A percentile compares a stretch with the other conserved stretches of the same genome.
These are phyloP conservation scores for Percopsis transmontana DNA, from an alignment of 2,113 vertebrate species.

Conservation along the genomic window DNA sequence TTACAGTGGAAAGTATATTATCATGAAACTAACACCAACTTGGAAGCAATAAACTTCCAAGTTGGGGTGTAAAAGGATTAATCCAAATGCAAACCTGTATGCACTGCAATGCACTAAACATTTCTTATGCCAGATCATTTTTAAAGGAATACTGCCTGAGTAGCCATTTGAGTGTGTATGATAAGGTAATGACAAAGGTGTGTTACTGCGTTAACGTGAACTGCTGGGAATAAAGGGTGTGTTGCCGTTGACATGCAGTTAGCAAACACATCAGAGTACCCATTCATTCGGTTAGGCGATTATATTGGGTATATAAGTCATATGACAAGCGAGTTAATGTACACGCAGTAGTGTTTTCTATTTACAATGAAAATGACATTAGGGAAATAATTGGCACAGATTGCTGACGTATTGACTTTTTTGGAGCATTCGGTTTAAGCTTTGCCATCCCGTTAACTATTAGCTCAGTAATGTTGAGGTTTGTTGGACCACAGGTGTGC, in stretches of 20 bases:
- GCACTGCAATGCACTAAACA: neutral
- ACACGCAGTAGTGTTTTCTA: neutral
- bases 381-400: no score
- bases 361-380: no score
- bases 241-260: conserved; percentile 29
- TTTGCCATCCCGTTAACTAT: neutral
- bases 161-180: no score
- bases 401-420: neutral
- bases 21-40: conserved; percentile 13
- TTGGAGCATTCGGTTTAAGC: neutral
- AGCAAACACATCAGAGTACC: conserved; percentile 17
- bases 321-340: neutral
- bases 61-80: neutral
- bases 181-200: neutral
- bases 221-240: neutral
- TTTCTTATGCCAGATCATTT: neutral
- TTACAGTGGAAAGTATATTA: neutral
- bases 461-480: conserved; percentile 3
- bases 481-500: conserved; percentile 33
- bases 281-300: neutral
- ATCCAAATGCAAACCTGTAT: neutral
- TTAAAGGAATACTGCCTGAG: neutral
- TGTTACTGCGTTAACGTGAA: no score
- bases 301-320: neutral
- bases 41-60: neutral